phyloP scores from a whole-genome alignment of 1,140 invertebrate genomes.

The Antheraea pernyi region DNA sequence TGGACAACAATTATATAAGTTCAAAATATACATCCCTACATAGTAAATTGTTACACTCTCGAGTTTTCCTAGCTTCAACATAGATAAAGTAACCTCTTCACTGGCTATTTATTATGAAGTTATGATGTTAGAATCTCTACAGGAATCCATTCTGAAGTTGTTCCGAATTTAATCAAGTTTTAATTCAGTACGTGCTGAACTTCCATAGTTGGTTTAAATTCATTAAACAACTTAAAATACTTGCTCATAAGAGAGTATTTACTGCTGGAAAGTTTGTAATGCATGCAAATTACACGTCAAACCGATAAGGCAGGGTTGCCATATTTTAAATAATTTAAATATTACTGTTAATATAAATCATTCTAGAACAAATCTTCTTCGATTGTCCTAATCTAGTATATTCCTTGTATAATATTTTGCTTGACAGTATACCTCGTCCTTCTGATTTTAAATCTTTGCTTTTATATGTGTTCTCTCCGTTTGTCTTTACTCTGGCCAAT shows the following conservation, averaged over 20 bases:
- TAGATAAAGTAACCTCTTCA: not conserved
- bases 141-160: not conserved
- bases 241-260: slow-evolving; percentile 15
- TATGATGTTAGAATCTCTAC: not conserved
- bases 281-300: slow-evolving; percentile 34
- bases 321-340: not conserved
- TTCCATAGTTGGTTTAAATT: slow-evolving; percentile 14
- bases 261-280: slow-evolving; percentile 29
- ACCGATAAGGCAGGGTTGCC: slow-evolving; percentile 1
- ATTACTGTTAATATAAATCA: no score
- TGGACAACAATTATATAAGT: no score
- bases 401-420: no score
- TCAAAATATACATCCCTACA: not conserved
- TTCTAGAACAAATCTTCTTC: no score
- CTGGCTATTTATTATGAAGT: not conserved
- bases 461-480: no score
- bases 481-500: no score
- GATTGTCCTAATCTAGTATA: no score
- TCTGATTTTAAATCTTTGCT: no score
- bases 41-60: not conserved
- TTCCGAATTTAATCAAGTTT: slow-evolving; percentile 10
- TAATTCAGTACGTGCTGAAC: slow-evolving; percentile 8
- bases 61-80: not conserved
- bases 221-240: slow-evolving; percentile 16
- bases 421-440: no score